Percentiles rank a stretch among this genome's conserved stretches.
Evolutionary conservation across 1,140 invertebrate species (phyloP).

Genomic region (Trypoxylus dichotomus): DNA sequence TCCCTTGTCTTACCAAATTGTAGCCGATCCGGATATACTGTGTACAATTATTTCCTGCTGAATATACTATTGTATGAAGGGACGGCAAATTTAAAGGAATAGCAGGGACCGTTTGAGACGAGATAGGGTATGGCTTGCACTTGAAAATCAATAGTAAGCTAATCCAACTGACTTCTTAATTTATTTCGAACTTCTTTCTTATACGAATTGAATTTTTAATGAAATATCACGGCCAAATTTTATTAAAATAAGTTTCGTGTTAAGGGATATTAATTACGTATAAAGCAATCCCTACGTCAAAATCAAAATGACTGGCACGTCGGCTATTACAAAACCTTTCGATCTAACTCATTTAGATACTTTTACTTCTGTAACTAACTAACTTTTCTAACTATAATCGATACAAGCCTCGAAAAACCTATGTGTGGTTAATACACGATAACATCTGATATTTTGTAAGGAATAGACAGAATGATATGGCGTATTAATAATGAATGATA

Average conservation of each 20-base stretch:
- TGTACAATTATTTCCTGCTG: slow-evolving; percentile 6
- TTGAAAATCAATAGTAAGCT: not conserved
- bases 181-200: not conserved
- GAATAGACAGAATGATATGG: not conserved
- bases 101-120: not conserved
- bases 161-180: not conserved
- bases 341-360: not conserved
- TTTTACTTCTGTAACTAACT: not conserved
- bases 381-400: not conserved
- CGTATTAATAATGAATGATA: not conserved
- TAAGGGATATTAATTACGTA: no score
- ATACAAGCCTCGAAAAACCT: not conserved
- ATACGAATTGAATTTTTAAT: no score
- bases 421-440: not conserved
- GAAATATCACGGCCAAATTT: not conserved
- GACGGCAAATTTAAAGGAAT: not conserved
- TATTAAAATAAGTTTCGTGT: no score
- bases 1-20: not conserved
- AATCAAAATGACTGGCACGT: not conserved
- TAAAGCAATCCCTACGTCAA: not conserved
- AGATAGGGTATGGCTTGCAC: not conserved
- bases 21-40: not conserved
- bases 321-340: not conserved
- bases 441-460: not conserved
- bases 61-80: not conserved